Evolutionary conservation across 2,888 invertebrate species (phyloP).

Genomic region (Netelia fuscicornis): DNA sequence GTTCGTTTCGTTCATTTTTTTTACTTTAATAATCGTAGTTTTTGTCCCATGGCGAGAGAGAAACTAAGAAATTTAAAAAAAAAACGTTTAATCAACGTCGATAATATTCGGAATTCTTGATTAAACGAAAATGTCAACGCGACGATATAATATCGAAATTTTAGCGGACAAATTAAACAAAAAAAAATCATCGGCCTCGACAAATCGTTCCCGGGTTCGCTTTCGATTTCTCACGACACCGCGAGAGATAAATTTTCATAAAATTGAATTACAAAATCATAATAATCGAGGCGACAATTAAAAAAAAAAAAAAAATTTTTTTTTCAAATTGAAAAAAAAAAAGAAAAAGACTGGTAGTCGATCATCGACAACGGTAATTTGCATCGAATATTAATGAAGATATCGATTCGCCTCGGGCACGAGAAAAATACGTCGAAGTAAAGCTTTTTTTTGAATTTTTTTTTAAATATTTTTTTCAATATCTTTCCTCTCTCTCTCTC

Average conservation of each 20-base stretch:
- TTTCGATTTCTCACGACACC: not conserved
- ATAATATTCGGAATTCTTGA: no score
- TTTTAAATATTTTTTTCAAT: no score
- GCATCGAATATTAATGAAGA: constrained; percentile 44
- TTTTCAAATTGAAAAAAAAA: no score
- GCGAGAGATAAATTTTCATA: no score
- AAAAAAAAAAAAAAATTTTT: not conserved
- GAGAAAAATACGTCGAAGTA: constrained; percentile 32
- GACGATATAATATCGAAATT: no score
- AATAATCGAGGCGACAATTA: not conserved
- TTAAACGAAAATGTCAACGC: no score
- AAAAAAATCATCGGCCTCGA: not conserved
- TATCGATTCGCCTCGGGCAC: constrained; percentile 25
- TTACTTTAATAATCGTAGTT: no score
- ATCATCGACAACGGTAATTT: not conserved
- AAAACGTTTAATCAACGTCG: no score
- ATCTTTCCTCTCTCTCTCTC: not conserved
- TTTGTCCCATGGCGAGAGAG: no score
- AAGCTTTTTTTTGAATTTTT: not conserved
- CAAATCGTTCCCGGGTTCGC: not conserved
- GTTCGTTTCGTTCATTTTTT: no score
- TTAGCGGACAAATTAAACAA: not conserved
- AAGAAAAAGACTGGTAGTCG: not conserved
- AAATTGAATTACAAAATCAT: no score
- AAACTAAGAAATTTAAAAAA: no score